These are phyloP conservation scores for Dipodomys merriami DNA, from an alignment of 2,113 vertebrate genomes.

Conservation along the genomic window DNA sequence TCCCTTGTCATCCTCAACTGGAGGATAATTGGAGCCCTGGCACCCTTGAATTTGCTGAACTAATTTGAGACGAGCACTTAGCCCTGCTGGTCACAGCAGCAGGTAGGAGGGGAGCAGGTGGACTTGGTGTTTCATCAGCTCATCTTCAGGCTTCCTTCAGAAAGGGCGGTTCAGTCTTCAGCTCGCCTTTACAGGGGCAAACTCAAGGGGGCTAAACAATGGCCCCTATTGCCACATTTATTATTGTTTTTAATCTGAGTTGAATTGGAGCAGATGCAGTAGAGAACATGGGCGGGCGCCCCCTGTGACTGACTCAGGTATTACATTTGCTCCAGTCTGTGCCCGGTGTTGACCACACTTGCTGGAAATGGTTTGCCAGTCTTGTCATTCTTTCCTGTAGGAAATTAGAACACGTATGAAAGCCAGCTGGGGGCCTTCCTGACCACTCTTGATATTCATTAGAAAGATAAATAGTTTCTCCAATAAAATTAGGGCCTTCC, in stretches of 20 bases:
- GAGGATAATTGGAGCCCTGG: background rate
- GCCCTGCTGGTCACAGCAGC: background rate
- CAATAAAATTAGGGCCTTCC: constrained; percentile 56
- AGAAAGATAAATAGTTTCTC: constrained; percentile 26
- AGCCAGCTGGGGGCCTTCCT: background rate
- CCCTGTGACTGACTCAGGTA: background rate
- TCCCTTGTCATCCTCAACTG: background rate
- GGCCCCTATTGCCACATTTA: background rate
- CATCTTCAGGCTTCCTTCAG: background rate
- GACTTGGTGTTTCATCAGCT: background rate
- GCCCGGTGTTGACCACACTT: background rate
- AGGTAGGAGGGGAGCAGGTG: background rate
- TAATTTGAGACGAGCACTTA: background rate
- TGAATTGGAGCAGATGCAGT: no score
- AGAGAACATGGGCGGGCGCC: background rate
- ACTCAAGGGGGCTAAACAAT: background rate
- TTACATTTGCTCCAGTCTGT: background rate
- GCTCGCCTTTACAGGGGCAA: background rate
- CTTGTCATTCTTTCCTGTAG: background rate
- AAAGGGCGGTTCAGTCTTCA: background rate
- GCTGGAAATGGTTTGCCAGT: constrained; percentile 20
- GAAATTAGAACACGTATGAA: background rate
- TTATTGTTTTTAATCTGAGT: no score
- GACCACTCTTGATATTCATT: constrained; percentile 12
- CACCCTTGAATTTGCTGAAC: background rate